phyloP scores from a whole-genome alignment of 2,113 vertebrate species.

The Elanoides forficatus region DNA sequence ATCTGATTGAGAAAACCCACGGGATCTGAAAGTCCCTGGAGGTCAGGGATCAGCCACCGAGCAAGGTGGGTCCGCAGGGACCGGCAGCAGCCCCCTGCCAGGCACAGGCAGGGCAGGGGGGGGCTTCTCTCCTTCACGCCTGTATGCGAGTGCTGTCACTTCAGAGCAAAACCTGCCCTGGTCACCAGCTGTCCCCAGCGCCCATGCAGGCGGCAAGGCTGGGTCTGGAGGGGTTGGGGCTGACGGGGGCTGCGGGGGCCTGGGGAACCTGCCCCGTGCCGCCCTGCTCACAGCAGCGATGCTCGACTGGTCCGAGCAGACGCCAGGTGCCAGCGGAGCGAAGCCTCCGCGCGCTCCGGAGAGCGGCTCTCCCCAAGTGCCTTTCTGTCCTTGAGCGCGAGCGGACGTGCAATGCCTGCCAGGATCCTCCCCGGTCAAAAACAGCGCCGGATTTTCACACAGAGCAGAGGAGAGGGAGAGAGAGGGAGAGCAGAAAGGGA shows the following conservation, averaged over 20 bases:
- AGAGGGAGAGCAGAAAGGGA: not conserved
- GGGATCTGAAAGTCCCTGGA: not conserved
- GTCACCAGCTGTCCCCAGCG: not conserved
- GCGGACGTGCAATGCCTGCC: not conserved
- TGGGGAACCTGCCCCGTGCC: not conserved
- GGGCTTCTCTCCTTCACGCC: not conserved
- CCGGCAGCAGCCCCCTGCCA: not conserved
- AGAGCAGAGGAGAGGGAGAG: not conserved
- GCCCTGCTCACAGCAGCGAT: accelerated
- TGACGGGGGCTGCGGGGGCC: accelerated
- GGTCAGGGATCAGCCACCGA: not conserved
- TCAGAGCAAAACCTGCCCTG: accelerated
- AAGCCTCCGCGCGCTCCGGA: not conserved
- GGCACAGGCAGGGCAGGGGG: not conserved
- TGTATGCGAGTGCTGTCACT: accelerated
- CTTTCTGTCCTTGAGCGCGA: not conserved
- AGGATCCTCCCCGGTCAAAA: not conserved
- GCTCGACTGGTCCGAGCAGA: accelerated
- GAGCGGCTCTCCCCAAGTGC: not conserved
- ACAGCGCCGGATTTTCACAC: not conserved
- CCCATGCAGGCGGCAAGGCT: accelerated
- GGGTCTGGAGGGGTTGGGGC: not conserved
- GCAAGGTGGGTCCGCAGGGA: not conserved
- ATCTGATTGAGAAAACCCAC: not conserved
- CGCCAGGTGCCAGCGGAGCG: accelerated